Evolutionary conservation across 2,888 invertebrate genomes (phyloP).

Genomic region (Metopia argyrocephala): DNA sequence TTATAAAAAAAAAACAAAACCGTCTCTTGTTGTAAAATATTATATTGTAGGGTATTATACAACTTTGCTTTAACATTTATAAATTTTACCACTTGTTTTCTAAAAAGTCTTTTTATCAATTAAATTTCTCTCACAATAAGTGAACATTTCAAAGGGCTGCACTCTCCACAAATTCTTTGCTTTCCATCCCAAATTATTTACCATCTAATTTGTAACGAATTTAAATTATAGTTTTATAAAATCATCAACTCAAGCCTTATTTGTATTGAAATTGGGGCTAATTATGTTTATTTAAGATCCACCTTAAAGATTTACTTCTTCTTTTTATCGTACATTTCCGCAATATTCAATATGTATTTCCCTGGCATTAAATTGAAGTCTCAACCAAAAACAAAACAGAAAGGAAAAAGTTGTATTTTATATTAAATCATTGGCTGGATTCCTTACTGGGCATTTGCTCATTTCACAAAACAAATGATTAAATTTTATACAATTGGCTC

Average conservation of each 20-base stretch:
- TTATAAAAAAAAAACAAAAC: too few species aligned
- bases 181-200: neutral
- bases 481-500: conserved; percentile 67
- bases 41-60: too few species aligned
- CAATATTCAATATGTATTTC: conserved; percentile 46
- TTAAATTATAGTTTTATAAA: neutral
- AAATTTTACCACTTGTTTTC: too few species aligned
- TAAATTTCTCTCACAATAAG: neutral
- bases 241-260: neutral
- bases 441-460: conserved; percentile 66
- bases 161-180: neutral
- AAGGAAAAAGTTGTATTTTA: conserved; percentile 19
- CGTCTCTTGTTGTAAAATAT: too few species aligned
- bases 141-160: neutral
- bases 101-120: too few species aligned
- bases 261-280: conserved; percentile 36
- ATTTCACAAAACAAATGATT: conserved; percentile 69
- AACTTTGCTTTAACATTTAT: too few species aligned
- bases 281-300: conserved; percentile 51
- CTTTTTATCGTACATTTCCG: conserved; percentile 43
- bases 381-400: conserved; percentile 12
- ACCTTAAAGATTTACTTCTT: neutral
- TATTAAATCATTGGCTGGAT: conserved; percentile 16
- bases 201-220: neutral
- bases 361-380: neutral